A percentile compares a stretch with the other conserved stretches of the same genome.
Evolutionary conservation across 2,888 invertebrate species (phyloP).

Genomic region (Phytoseiulus persimilis): DNA sequence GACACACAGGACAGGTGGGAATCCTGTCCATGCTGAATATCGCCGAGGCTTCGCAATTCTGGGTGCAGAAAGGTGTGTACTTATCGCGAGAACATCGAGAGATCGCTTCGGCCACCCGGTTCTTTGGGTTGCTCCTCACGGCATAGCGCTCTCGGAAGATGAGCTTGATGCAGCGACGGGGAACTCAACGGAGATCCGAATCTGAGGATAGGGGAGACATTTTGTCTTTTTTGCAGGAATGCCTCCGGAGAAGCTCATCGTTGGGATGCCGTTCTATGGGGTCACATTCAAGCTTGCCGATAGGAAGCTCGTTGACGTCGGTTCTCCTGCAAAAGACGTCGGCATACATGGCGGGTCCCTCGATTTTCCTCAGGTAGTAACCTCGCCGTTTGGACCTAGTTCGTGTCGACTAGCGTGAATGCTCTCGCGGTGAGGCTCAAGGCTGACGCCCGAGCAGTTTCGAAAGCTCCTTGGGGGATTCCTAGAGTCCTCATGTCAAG

Average conservation of each 20-base stretch:
- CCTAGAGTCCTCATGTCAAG: no score
- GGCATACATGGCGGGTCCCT: constrained; percentile 66
- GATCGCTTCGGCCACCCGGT: neutral
- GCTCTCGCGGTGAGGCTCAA: no score
- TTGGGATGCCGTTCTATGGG: constrained; percentile 79
- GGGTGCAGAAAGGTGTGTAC: constrained; percentile 39
- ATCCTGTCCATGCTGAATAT: constrained; percentile 65
- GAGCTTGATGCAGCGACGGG: no score
- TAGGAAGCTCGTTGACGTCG: constrained; percentile 59
- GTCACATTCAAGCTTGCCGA: constrained; percentile 67
- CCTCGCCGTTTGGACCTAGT: neutral
- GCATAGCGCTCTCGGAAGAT: no score
- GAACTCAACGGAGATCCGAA: neutral
- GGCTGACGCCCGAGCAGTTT: no score
- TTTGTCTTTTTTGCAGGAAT: constrained; percentile 63
- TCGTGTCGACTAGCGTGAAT: no score
- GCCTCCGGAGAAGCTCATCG: constrained; percentile 64
- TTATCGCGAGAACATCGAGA: neutral
- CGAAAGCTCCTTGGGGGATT: no score
- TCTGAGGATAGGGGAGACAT: neutral
- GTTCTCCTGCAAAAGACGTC: constrained; percentile 63
- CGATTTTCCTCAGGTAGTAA: constrained; percentile 54
- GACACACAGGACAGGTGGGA: constrained; percentile 57
- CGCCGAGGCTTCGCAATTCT: constrained; percentile 10
- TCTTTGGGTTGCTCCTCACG: no score